A percentile compares a stretch with the other conserved stretches of the same genome.
Conservation (phyloP, 2,797 vertebrate genomes). For the Varecia variegata region DNA sequence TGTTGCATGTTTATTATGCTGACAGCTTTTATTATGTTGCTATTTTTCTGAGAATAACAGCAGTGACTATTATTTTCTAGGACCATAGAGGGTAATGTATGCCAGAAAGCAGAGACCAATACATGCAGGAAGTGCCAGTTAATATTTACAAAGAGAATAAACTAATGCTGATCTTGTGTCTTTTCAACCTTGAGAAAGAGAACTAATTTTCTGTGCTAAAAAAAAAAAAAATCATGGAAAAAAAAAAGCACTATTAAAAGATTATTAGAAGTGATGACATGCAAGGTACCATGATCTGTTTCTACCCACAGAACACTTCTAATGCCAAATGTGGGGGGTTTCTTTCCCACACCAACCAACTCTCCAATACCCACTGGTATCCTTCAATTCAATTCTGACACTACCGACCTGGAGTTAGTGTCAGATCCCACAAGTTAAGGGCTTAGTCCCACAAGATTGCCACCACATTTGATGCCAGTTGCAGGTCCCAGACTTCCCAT, state of each 20-base stretch:
- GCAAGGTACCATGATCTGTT: background rate
- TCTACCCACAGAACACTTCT: background rate
- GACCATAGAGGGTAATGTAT: conserved; percentile 41
- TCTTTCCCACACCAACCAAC: background rate
- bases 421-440: background rate
- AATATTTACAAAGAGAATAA: conserved; percentile 77
- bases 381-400: background rate
- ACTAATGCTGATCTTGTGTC: conserved; percentile 71
- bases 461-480: background rate
- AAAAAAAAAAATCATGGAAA: background rate
- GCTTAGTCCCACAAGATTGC: no score
- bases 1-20: conserved; percentile 71
- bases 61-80: conserved; percentile 63
- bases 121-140: conserved; percentile 49
- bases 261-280: conserved; percentile 34
- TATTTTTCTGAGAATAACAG: conserved; percentile 70
- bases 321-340: background rate
- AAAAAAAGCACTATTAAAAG: conserved; percentile 22
- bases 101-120: conserved; percentile 54
- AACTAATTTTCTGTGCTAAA: conserved; percentile 55
- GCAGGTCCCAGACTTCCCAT: background rate
- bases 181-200: conserved; percentile 72
- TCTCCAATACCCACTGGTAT: background rate
- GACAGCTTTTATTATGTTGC: conserved; percentile 73
- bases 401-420: background rate